These are phyloP conservation scores for Turritopsis dohrnii DNA, from an alignment of 30 jellyfish, hydroid and myxozoan species.

Conservation along the genomic window DNA sequence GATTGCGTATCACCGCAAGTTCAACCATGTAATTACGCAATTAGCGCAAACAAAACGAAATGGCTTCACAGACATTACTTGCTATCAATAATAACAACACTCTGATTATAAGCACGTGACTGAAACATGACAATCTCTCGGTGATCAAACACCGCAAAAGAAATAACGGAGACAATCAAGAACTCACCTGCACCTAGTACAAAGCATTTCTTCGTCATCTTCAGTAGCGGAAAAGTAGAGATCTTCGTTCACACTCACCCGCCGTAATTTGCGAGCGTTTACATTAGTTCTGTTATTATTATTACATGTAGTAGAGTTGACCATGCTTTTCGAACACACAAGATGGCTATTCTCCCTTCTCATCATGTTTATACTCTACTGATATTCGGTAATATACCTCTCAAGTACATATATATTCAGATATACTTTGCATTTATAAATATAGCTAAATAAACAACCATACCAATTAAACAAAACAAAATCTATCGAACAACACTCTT, in stretches of 20 bases:
- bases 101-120: neutral
- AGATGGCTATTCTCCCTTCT: neutral
- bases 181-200: slow-evolving; percentile 42
- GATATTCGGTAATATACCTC: neutral
- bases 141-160: too few relatives aligned
- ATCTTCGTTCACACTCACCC: slow-evolving; percentile 21
- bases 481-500: neutral
- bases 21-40: neutral
- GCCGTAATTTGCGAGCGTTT: neutral
- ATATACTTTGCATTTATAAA: neutral
- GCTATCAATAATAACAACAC: neutral
- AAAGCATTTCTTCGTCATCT: slow-evolving; percentile 41
- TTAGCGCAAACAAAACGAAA: neutral
- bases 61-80: neutral
- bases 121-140: neutral
- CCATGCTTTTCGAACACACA: neutral
- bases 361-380: neutral
- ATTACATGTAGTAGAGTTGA: neutral
- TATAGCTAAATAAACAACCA: neutral
- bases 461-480: neutral
- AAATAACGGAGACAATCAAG: neutral
- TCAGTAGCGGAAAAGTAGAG: slow-evolving; percentile 33
- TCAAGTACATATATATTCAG: neutral
- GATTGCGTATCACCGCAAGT: neutral
- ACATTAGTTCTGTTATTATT: too few relatives aligned